A percentile compares a stretch with the other conserved stretches of the same genome.
Conservation (phyloP, 2,113 vertebrate genomes). For the Microcebus tavaratra region DNA sequence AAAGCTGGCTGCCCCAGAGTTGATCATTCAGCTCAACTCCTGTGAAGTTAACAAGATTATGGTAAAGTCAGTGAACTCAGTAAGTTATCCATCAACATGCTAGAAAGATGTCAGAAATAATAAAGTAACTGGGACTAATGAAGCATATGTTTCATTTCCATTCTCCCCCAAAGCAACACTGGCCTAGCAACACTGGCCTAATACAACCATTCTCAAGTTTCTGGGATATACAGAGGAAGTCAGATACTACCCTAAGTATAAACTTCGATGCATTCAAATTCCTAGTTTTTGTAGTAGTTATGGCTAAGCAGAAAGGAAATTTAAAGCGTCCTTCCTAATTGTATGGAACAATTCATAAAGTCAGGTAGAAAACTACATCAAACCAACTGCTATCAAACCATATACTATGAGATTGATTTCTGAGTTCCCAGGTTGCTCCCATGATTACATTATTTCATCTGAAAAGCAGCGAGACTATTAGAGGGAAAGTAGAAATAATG, state of each 20-base stretch:
- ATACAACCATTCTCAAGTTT: not conserved
- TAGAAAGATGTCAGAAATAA: conserved; percentile 33
- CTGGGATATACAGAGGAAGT: not conserved
- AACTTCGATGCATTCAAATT: not conserved
- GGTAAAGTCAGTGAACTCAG: not conserved
- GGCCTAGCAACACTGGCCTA: not conserved
- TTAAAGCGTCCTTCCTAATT: conserved; percentile 7
- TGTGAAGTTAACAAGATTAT: conserved; percentile 73
- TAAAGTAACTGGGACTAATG: not conserved
- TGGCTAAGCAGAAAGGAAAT: not conserved
- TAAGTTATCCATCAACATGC: not conserved
- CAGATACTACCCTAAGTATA: not conserved
- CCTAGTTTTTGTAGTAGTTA: not conserved
- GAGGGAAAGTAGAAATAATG: conserved; percentile 7
- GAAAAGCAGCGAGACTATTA: not conserved
- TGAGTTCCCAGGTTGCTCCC: not conserved
- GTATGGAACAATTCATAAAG: not conserved
- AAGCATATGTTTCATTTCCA: not conserved
- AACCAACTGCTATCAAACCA: not conserved
- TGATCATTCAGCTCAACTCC: conserved; percentile 91
- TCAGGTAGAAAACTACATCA: not conserved
- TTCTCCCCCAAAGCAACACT: not conserved
- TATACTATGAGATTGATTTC: not conserved
- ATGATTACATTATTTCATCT: not conserved
- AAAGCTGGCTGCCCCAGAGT: conserved; percentile 91